Evolutionary conservation across 1,140 invertebrate genomes (phyloP).

Genomic region (Melitaea cinxia): DNA sequence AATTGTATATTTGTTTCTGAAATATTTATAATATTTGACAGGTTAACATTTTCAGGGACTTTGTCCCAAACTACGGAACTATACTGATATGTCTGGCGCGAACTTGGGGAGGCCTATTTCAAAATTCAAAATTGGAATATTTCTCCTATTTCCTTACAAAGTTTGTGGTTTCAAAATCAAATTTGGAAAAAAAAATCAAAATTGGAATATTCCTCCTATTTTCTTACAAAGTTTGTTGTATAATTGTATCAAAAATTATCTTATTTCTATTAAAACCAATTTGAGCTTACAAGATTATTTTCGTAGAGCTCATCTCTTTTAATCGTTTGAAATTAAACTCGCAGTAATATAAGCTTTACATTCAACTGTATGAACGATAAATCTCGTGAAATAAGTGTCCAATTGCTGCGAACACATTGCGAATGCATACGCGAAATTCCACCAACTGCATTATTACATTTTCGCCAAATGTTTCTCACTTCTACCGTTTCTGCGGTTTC

Average conservation of each 20-base stretch:
- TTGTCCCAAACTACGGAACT: too few species aligned
- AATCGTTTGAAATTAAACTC: slow-evolving; percentile 1
- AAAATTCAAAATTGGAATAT: too few species aligned
- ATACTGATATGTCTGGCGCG: neutral
- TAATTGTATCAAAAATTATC: too few species aligned
- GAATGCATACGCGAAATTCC: slow-evolving; percentile 24
- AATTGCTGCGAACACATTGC: slow-evolving; percentile 22
- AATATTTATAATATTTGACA: slow-evolving; percentile 13
- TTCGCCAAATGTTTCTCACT: slow-evolving; percentile 25
- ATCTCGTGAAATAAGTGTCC: slow-evolving; percentile 23
- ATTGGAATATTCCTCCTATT: too few species aligned
- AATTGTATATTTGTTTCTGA: slow-evolving; percentile 19
- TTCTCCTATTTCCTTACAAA: too few species aligned
- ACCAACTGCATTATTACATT: slow-evolving; percentile 28
- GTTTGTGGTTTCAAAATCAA: too few species aligned
- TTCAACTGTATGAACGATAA: slow-evolving; percentile 16
- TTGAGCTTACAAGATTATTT: too few species aligned
- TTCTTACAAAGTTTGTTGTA: too few species aligned
- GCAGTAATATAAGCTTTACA: neutral
- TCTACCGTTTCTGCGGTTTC: slow-evolving; percentile 21
- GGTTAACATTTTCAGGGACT: too few species aligned
- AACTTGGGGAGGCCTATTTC: too few species aligned
- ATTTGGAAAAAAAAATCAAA: too few species aligned
- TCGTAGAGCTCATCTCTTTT: neutral
- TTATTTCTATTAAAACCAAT: too few species aligned